Base-by-base conservation (phyloP, 2,113 vertebrate genomes). In the Amblyopsis rosae region DNA sequence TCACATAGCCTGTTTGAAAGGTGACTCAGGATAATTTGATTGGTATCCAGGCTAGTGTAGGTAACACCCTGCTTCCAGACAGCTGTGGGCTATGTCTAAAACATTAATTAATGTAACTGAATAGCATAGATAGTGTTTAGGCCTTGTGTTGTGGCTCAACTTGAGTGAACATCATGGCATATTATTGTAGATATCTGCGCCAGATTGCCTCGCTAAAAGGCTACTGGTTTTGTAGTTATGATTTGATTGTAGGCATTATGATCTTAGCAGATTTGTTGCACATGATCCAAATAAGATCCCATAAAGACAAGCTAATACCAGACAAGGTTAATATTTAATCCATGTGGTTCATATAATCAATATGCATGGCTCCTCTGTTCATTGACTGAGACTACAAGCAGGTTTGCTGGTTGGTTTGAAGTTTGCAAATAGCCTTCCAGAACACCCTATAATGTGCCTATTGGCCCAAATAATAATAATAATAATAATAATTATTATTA, bases 281-380 rank as follows among this genome's bases (percentile, higher is more conserved):
- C 26, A 26, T 26, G 26, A 26, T 26, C 67, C 62, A n/a, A 59
- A 59, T 46, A 53, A 26, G 17, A 33, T 56, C 41, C 32, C 59
- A 55, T 13, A 33, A 55, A 77, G 35, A 74, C 61, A 58, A 10
- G 47, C 70, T 85, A 66, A 76, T 75, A 74, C 15, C 45, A 65
- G 69, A 63, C 33, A 64, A 9, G 81, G 81, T 90, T 70, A 84
- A 91, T 90, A 86, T 87, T 90, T 90, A n/a, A 88, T 84, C 69
- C 35, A 49, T 66, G 62, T 73, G 69, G 70, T 78, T 75, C 47
- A 49, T 51, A 6, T 67, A 72, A 91, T 91, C 86, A 70, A 90
- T 87, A 56, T 4, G 53, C 51, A 58, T 75, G 76, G 72, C 69
- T 86, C 65, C 69, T 66, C 55, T 17, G 46, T 49, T 33, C 65